A percentile compares a stretch with the other conserved stretches of the same genome.
Evolutionary conservation across 2,888 invertebrate genomes (phyloP).

Genomic region (Mythimna lalbum): DNA sequence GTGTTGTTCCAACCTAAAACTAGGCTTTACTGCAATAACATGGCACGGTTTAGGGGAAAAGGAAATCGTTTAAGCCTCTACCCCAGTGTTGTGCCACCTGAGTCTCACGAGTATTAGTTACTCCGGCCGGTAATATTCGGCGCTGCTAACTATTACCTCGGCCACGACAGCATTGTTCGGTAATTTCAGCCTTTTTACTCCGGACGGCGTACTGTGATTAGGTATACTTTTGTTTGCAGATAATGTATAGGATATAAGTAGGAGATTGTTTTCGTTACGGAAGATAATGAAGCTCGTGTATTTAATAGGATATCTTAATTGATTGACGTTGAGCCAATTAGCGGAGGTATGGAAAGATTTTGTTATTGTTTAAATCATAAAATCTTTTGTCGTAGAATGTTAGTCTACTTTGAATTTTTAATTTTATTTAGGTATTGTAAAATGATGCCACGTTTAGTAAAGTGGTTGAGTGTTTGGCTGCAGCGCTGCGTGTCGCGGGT

Average conservation of each 20-base stretch:
- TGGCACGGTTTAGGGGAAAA: conserved; percentile 72
- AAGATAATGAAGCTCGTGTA: conserved; percentile 6
- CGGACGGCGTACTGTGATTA: conserved; percentile 45
- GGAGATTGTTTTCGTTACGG: conserved; percentile 2
- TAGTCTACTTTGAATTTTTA: too few species aligned
- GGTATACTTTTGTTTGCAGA: conserved; percentile 32
- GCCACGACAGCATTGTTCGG: conserved; percentile 57
- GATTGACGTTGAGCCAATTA: background rate
- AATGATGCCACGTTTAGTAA: too few species aligned
- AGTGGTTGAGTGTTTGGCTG: too few species aligned
- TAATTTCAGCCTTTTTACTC: conserved; percentile 63
- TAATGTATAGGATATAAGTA: background rate
- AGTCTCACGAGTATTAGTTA: conserved; percentile 74
- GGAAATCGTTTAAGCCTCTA: conserved; percentile 84
- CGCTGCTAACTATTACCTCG: conserved; percentile 63
- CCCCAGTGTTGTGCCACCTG: conserved; percentile 81
- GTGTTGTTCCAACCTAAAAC: conserved; percentile 73
- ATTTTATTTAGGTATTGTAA: too few species aligned
- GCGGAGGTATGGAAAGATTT: background rate
- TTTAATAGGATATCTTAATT: conserved; percentile 25
- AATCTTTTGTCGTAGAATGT: too few species aligned
- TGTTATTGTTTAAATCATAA: background rate
- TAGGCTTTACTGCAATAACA: conserved; percentile 79
- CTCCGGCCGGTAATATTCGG: conserved; percentile 76
- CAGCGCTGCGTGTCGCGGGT: too few species aligned